Evolutionary conservation across 2,888 invertebrate species (phyloP).

Genomic region (Idaea dimidiata): DNA sequence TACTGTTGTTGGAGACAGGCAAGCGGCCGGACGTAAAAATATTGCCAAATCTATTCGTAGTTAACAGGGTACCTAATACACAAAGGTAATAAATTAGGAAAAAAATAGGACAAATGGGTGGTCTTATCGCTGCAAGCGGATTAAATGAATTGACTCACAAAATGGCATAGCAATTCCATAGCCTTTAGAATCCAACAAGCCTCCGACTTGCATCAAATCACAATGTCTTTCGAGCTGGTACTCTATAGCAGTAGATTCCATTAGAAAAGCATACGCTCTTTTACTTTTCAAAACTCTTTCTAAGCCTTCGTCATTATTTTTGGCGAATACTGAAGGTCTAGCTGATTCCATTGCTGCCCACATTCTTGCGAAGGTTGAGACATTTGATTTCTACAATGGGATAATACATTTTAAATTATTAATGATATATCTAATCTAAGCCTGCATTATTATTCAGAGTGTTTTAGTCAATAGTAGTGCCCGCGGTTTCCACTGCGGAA

Average conservation of each 20-base stretch:
- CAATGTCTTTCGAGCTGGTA: conserved; percentile 94
- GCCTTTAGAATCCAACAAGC: conserved; percentile 91
- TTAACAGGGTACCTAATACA: conserved; percentile 4
- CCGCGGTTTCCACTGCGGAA: too few relatives aligned
- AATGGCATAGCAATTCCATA: conserved; percentile 96
- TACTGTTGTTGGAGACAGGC: too few relatives aligned
- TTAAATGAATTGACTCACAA: conserved; percentile 80
- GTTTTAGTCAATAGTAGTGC: too few relatives aligned
- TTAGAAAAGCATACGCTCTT: conserved; percentile 94
- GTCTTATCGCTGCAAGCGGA: too few relatives aligned
- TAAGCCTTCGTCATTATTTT: conserved; percentile 92
- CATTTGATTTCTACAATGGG: conserved; percentile 87
- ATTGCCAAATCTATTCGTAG: too few relatives aligned
- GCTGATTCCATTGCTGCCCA: conserved; percentile 95
- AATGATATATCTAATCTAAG: too few relatives aligned
- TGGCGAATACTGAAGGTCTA: conserved; percentile 90
- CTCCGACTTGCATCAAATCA: conserved; percentile 90
- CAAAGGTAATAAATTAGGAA: background rate
- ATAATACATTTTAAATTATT: background rate
- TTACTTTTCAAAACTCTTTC: conserved; percentile 90
- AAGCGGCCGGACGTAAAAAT: too few relatives aligned
- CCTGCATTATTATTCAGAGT: too few relatives aligned
- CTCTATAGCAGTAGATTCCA: conserved; percentile 97
- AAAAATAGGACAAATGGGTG: too few relatives aligned
- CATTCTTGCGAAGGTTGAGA: conserved; percentile 94